Base-by-base conservation (phyloP, 2,888 invertebrate species). In the Troides aeacus region DNA sequence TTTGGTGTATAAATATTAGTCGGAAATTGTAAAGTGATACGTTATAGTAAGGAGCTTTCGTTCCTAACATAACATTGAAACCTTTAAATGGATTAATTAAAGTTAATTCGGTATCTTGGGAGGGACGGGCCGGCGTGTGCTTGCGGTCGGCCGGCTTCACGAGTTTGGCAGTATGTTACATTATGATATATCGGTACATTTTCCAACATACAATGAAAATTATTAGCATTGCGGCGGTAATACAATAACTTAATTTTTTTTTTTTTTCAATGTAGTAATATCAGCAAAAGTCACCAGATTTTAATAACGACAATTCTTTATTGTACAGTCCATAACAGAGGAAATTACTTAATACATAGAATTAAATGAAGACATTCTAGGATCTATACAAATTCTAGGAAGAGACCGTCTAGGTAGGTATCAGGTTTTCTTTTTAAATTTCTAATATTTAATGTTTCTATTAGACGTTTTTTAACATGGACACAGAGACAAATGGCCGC, bases 31-130 rank as follows among this genome's bases (percentile, higher is more conserved):
- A 18, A 53, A 53, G n/a, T 53, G 53, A 53, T 53, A 53, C 7
- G n/a, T 53, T 53, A n/a, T n/a, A n/a, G 18, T 53, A 53, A 53
- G n/a, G 18, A 18, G 53, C n/a, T 53, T 53, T 24, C 57, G 23
- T 58, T 23, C 57, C 23, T 58, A 58, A 58, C 57, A 58, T 53
- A 53, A 58, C 23, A 58, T 12, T 58, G 57, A 58, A 58, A 58
- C 57, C 21, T 58, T 58, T 23, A 58, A 23, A 58, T 58, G 57
- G 57, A 58, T 58, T 58, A 21, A 58, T 23, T 56, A 58, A 58
- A 58, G 57, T 23, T 7, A 58, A 24, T 58, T 58, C 23, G 57
- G 57, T 58, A 23, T 58, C n/a, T 58, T 24, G 23, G 57, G 57
- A 23, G 3, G 57, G 12, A 24, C 7, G 57, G 57, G 15, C 12